Base-by-base conservation (phyloP, 1,140 invertebrate species). In the Chironomus tepperi region DNA sequence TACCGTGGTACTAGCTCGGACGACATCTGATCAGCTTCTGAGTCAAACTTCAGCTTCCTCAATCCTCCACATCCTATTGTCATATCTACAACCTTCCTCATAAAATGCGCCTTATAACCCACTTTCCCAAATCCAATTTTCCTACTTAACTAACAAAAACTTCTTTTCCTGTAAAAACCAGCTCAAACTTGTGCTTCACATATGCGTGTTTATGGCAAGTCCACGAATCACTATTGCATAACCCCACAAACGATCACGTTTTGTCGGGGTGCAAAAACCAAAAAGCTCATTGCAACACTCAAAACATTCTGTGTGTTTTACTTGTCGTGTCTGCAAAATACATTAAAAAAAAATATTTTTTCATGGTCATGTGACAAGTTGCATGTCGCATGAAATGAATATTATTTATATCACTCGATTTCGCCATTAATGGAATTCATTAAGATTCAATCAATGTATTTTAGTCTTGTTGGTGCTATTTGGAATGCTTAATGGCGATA, bases 401-500 rank as follows among this genome's bases (percentile, higher is more conserved):
- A 34, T 34, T 34, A 34, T 34, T 34, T 34, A 34, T 34, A 34
- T 34, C 24, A 5, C 24, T 34, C 24, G 24, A 15, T 12, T 57
- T 57, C 47, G 47, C 47, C 12, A 57, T 57, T 57, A 57, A 57
- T 57, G 9, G 47, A 57, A 57, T 57, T 15, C 47, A 57, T 57
- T 57, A 12, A 57, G n/a, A 47, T 47, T 34, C 24, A 34, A 34
- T 34, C 24, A 34, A 34, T 34, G 24, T 34, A 34, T 42, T 34
- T 15, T 3, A 19, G 72, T 73, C 34, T 21, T n/a, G 15, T 43
- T 34, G 18, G 6, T 73, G 42, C 42, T 18, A 16, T 42, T 42
- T 42, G 42, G 8, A 74, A 74, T 74, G 73, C 64, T 0, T 73
- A 34, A 34, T 34, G 24, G 24, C 76, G 76, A 76, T 75, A 76